Conservation (phyloP, 1,140 invertebrate species). For the Camponotus pennsylvanicus region DNA sequence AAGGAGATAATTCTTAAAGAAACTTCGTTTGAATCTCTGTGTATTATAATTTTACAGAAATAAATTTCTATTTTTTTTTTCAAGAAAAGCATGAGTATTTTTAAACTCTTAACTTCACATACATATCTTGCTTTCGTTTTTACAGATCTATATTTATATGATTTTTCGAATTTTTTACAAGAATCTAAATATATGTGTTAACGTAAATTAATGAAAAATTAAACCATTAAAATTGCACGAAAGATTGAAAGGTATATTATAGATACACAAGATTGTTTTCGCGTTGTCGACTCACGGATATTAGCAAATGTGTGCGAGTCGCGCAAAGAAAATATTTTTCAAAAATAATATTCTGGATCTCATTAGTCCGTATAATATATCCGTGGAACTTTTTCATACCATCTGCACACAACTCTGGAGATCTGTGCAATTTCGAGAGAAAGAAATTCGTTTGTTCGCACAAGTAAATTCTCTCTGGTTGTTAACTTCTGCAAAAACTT, state of each 20-base stretch:
- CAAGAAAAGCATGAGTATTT: neutral
- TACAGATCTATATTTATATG: no score
- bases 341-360: neutral
- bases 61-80: neutral
- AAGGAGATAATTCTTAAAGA: neutral
- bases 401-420: neutral
- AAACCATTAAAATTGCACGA: neutral
- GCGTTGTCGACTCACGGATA: neutral
- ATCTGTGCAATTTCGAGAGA: neutral
- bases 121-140: no score
- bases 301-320: neutral
- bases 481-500: neutral
- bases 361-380: neutral
- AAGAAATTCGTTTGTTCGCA: neutral
- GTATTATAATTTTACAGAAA: neutral
- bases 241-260: neutral
- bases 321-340: constrained; percentile 11
- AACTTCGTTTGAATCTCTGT: neutral
- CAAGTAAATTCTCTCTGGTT: neutral
- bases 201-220: neutral
- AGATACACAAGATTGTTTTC: neutral
- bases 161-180: no score
- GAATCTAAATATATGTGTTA: neutral
- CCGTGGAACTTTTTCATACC: neutral
- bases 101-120: neutral